Evolutionary conservation across 92 coral and sea anemone genomes (phyloP).

Genomic region (Epizoanthus stellaris): DNA sequence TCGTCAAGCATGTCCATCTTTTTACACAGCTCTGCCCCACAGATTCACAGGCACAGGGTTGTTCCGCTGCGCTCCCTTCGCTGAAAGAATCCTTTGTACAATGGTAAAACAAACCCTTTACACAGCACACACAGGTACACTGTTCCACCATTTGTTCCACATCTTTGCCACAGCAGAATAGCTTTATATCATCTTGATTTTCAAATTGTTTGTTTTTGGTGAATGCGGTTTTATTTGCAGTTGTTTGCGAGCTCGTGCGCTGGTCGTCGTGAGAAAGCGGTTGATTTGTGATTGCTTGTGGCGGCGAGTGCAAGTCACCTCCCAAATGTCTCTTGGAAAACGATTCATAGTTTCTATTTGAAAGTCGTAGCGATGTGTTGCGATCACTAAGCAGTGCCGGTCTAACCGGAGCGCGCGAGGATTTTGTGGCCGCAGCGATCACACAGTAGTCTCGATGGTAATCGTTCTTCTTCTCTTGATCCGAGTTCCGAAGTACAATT

Average conservation of each 20-base stretch:
- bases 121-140: constrained; percentile 94
- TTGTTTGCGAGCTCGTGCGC: constrained; percentile 29
- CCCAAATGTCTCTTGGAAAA: constrained; percentile 79
- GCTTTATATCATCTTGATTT: constrained; percentile 68
- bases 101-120: constrained; percentile 92
- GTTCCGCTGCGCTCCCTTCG: constrained; percentile 86
- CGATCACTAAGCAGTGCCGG: constrained; percentile 26
- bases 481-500: constrained; percentile 64
- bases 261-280: constrained; percentile 46
- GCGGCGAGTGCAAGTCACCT: constrained; percentile 57
- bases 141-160: constrained; percentile 80
- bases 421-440: constrained; percentile 82
- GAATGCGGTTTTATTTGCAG: constrained; percentile 28
- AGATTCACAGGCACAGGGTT: constrained; percentile 90
- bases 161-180: constrained; percentile 83
- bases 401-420: constrained; percentile 46
- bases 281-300: constrained; percentile 48
- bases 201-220: constrained; percentile 64
- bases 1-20: constrained; percentile 91
- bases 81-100: constrained; percentile 90
- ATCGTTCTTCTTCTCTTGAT: constrained; percentile 52
- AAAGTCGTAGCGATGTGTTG: constrained; percentile 49
- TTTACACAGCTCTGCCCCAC: constrained; percentile 76
- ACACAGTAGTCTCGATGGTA: constrained; percentile 83
- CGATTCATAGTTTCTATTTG: constrained; percentile 69